Evolutionary conservation across 2,797 vertebrate species (phyloP).

Genomic region (Anolis apletophallus): DNA sequence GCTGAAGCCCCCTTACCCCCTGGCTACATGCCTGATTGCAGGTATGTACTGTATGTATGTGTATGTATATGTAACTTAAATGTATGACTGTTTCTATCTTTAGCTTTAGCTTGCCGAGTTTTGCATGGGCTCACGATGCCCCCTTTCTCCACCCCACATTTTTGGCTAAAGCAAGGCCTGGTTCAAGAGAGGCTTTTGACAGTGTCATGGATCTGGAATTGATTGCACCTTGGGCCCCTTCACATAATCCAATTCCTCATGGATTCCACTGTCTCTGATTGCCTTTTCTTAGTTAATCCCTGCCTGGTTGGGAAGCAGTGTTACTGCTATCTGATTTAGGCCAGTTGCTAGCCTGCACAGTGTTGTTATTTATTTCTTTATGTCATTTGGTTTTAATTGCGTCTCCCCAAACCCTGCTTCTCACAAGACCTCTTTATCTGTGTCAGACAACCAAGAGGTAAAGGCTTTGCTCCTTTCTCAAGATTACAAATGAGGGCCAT

Average conservation of each 20-base stretch:
- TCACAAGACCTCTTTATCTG: slow-evolving; percentile 46
- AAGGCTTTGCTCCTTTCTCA: slow-evolving; percentile 62
- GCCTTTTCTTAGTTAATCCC: not conserved
- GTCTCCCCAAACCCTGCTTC: not conserved
- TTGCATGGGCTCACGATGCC: not conserved
- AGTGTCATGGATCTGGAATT: not conserved
- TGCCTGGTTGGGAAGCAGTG: not conserved
- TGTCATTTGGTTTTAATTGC: slow-evolving; percentile 32
- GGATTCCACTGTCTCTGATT: not conserved
- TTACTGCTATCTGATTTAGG: not conserved
- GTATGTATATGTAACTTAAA: too few species aligned
- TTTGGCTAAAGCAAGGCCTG: not conserved
- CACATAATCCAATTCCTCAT: not conserved
- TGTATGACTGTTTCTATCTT: not conserved
- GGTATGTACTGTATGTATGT: too few species aligned
- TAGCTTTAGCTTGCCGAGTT: not conserved
- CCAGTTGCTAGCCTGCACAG: not conserved
- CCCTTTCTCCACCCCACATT: not conserved
- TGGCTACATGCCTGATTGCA: too few species aligned
- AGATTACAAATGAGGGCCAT: slow-evolving; percentile 75
- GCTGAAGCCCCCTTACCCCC: too few species aligned
- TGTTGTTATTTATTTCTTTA: slow-evolving; percentile 39
- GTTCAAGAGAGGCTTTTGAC: not conserved
- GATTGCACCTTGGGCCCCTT: not conserved
- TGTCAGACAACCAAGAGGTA: slow-evolving; percentile 66